A percentile compares a stretch with the other conserved stretches of the same genome.
Conservation (phyloP, 2,888 invertebrate species). For the Argyresthia albistria region DNA sequence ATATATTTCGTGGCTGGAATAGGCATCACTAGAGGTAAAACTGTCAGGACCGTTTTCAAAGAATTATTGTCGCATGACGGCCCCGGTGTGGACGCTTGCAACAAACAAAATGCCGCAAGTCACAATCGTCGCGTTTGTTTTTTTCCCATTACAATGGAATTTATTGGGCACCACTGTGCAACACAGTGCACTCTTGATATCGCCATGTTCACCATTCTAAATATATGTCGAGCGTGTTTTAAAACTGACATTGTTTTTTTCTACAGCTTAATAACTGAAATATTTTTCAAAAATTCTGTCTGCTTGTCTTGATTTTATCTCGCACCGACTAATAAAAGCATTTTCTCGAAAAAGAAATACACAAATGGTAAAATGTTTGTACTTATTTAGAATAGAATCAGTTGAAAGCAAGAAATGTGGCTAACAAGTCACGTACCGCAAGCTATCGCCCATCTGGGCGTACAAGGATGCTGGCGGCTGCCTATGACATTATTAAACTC, state of each 20-base stretch:
- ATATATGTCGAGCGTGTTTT: too few relatives aligned
- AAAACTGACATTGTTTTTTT: too few relatives aligned
- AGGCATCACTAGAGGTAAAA: conserved; percentile 22
- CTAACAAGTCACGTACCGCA: conserved; percentile 10
- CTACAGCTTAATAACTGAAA: too few relatives aligned
- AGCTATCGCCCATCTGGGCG: conserved; percentile 14
- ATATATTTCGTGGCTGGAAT: conserved; percentile 22
- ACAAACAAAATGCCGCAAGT: conserved; percentile 34
- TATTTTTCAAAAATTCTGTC: too few relatives aligned
- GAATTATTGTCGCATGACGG: conserved; percentile 41
- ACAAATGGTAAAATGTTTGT: not conserved
- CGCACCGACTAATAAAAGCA: too few relatives aligned
- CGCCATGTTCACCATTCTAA: conserved; percentile 1
- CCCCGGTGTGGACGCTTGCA: conserved; percentile 23
- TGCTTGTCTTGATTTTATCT: too few relatives aligned
- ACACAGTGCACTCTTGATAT: conserved; percentile 20
- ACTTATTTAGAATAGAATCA: not conserved
- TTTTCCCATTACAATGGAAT: conserved; percentile 22
- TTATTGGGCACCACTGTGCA: conserved; percentile 20
- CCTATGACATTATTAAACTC: conserved; percentile 64
- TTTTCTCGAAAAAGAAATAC: too few relatives aligned
- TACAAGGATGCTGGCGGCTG: conserved; percentile 21
- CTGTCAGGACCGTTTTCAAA: conserved; percentile 51
- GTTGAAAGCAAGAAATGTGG: conserved; percentile 2
- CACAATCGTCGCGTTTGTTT: conserved; percentile 29